These are phyloP conservation scores for Drosophila imparisetae DNA, from an alignment of 2,888 invertebrate species.

Conservation along the genomic window DNA sequence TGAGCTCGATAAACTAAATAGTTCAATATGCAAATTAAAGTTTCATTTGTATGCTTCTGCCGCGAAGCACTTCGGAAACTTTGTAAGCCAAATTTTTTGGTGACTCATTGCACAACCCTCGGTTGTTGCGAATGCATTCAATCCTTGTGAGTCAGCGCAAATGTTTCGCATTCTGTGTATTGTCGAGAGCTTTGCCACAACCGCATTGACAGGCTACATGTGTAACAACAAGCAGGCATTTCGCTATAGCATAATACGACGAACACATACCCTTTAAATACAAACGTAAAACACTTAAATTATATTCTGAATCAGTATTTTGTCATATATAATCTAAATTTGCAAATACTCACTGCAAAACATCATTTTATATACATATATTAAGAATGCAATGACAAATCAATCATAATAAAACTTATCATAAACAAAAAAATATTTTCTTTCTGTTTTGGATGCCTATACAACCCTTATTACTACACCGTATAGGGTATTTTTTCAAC, in stretches of 20 bases:
- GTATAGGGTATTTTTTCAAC: not conserved
- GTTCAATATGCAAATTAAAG: conserved; percentile 38
- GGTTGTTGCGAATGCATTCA: conserved; percentile 16
- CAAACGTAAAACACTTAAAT: not conserved
- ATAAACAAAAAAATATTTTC: not conserved
- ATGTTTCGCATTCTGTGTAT: conserved; percentile 23
- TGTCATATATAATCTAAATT: no score
- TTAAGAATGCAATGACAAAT: no score
- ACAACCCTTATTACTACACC: not conserved
- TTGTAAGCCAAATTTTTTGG: conserved; percentile 29
- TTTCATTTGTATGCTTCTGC: conserved; percentile 10
- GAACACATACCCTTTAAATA: not conserved
- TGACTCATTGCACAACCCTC: conserved; percentile 43
- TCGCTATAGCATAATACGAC: no score
- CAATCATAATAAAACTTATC: not conserved
- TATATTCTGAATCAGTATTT: not conserved
- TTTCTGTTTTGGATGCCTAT: not conserved
- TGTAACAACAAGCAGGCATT: conserved; percentile 9
- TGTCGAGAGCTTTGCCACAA: conserved; percentile 32
- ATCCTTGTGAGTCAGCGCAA: conserved; percentile 50
- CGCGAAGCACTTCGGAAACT: conserved; percentile 25
- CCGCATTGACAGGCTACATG: conserved; percentile 32
- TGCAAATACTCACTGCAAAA: not conserved
- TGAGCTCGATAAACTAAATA: conserved; percentile 1
- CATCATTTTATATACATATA: not conserved